Conservation (phyloP, 2,113 vertebrate species). For the Tichodroma muraria region DNA sequence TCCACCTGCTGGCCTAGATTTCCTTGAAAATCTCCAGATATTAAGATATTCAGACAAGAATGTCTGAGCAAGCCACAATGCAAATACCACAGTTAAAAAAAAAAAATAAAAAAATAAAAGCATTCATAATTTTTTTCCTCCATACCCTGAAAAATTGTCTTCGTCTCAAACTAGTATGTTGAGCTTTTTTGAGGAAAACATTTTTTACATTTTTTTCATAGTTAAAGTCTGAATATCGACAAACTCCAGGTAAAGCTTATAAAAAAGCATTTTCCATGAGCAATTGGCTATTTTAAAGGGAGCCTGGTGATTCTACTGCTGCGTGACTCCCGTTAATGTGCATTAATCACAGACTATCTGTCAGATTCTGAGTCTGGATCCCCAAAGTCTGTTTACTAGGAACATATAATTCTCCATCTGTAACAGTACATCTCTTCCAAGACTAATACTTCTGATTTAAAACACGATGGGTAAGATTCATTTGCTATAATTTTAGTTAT, state of each 20-base stretch:
- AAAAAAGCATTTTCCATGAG: neutral
- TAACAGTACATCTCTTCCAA: neutral
- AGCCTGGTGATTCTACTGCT: neutral
- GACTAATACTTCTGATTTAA: neutral
- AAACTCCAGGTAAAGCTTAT: neutral
- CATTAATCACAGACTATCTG: neutral
- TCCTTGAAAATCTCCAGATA: neutral
- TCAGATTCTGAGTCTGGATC: neutral
- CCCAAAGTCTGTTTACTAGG: neutral
- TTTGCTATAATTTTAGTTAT: neutral
- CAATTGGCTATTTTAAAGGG: neutral
- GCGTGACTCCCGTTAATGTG: neutral
- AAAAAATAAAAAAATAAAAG: neutral
- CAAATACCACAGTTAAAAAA: neutral
- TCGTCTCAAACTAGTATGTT: neutral
- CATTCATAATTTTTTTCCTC: neutral
- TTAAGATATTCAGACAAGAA: neutral
- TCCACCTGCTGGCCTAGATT: neutral
- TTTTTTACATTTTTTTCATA: neutral
- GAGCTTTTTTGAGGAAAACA: fast-evolving
- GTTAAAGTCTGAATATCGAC: neutral
- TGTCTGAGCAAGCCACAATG: neutral
- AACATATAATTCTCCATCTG: neutral
- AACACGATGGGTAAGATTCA: neutral
- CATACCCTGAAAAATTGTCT: neutral